Percentiles rank a stretch among this genome's conserved stretches.
Evolutionary conservation across 2,797 vertebrate species (phyloP).

Genomic region (Micrastur ruficollis): DNA sequence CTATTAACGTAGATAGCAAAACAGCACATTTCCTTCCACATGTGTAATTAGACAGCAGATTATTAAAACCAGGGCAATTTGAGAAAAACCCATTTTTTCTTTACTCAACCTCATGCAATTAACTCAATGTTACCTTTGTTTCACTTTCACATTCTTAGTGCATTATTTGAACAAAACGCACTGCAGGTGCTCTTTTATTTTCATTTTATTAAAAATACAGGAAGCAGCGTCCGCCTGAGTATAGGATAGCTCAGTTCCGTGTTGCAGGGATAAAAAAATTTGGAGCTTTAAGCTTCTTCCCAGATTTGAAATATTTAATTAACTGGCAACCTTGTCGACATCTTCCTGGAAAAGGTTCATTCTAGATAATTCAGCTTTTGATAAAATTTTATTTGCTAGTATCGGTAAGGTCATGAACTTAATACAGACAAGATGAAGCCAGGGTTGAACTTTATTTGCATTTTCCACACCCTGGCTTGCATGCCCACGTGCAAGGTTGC

Average conservation of each 20-base stretch:
- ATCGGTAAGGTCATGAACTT: not conserved
- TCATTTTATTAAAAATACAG: not conserved
- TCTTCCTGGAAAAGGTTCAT: not conserved
- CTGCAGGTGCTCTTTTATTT: not conserved
- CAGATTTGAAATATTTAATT: not conserved
- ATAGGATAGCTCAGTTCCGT: not conserved
- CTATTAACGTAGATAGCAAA: not conserved
- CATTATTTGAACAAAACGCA: not conserved
- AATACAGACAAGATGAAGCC: not conserved
- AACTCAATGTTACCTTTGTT: not conserved
- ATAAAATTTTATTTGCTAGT: not conserved
- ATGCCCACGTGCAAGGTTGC: not conserved
- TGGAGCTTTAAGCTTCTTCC: not conserved
- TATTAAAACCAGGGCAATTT: not conserved
- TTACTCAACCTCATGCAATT: not conserved
- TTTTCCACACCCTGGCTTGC: not conserved
- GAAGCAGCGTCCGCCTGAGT: not conserved
- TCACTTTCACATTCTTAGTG: not conserved
- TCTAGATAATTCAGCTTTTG: not conserved
- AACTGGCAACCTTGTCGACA: not conserved
- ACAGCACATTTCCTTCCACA: not conserved
- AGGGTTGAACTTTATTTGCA: not conserved
- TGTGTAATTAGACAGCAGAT: not conserved
- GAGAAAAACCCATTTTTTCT: fast-evolving
- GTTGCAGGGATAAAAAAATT: not conserved